Evolutionary conservation across 2,113 vertebrate genomes (phyloP).

Genomic region (Sporophila hypoxantha): DNA sequence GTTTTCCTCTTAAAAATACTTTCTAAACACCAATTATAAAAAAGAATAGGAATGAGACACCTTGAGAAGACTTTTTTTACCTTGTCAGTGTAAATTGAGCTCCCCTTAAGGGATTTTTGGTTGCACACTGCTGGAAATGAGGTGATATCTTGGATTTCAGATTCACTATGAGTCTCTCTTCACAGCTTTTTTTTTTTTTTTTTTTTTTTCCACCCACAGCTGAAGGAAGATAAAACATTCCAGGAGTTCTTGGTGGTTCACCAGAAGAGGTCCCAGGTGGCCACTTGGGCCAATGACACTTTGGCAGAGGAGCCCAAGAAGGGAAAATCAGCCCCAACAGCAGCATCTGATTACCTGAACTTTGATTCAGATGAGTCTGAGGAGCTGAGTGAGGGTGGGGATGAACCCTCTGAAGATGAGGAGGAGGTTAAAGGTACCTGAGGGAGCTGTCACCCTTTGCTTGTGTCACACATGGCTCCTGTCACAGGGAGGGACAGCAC

Average conservation of each 20-base stretch:
- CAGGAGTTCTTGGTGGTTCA: slow-evolving; percentile 90
- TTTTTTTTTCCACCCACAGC: slow-evolving; percentile 53
- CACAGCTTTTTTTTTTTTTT: not conserved
- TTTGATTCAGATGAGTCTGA: slow-evolving; percentile 81
- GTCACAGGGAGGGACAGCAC: accelerated
- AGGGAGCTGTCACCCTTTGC: not conserved
- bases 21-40: not conserved
- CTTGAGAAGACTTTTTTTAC: not conserved
- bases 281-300: slow-evolving; percentile 86
- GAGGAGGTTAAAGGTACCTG: not conserved
- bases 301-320: slow-evolving; percentile 31
- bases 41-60: not conserved
- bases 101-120: not conserved
- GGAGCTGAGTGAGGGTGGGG: slow-evolving; percentile 46
- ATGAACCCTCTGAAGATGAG: not conserved
- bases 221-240: slow-evolving; percentile 81
- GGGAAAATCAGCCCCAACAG: not conserved
- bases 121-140: not conserved
- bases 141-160: not conserved
- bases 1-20: not conserved
- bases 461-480: not conserved
- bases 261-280: slow-evolving; percentile 80
- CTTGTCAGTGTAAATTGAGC: not conserved
- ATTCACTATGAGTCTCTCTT: not conserved
- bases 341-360: slow-evolving; percentile 86